phyloP scores from a whole-genome alignment of 2,888 invertebrate genomes.

The Petrolisthes cinctipes region DNA sequence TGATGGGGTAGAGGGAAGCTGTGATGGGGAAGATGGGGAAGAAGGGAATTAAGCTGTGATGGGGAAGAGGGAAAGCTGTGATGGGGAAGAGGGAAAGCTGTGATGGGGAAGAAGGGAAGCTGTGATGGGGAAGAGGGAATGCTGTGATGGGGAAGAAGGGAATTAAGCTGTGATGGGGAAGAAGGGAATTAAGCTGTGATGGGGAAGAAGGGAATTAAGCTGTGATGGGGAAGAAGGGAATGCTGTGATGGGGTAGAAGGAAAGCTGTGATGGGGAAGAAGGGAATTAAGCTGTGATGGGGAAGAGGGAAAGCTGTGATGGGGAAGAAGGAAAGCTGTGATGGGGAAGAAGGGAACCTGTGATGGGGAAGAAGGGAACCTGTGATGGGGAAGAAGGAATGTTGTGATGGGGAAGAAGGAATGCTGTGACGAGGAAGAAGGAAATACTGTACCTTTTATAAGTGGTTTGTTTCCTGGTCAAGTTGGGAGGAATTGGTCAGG shows the following conservation, averaged over 20 bases:
- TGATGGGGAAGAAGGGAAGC: no score
- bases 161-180: no score
- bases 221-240: no score
- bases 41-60: neutral
- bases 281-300: neutral
- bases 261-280: constrained; percentile 2
- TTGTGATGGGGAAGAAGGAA: neutral
- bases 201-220: no score
- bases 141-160: no score
- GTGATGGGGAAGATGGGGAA: neutral
- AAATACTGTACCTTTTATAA: neutral
- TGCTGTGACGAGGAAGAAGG: neutral
- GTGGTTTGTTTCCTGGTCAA: no score
- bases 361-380: neutral
- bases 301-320: constrained; percentile 4
- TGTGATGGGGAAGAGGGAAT: no score
- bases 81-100: no score
- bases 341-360: neutral
- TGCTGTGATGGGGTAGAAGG: no score
- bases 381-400: neutral
- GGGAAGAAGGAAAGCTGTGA: neutral
- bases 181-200: no score
- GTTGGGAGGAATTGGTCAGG: no score
- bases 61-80: neutral
- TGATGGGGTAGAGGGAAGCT: neutral